Evolutionary conservation across 2,113 vertebrate genomes (phyloP), one percentile per base, ranked within the genome.

Genomic region (Xiphophorus maculatus): DNA sequence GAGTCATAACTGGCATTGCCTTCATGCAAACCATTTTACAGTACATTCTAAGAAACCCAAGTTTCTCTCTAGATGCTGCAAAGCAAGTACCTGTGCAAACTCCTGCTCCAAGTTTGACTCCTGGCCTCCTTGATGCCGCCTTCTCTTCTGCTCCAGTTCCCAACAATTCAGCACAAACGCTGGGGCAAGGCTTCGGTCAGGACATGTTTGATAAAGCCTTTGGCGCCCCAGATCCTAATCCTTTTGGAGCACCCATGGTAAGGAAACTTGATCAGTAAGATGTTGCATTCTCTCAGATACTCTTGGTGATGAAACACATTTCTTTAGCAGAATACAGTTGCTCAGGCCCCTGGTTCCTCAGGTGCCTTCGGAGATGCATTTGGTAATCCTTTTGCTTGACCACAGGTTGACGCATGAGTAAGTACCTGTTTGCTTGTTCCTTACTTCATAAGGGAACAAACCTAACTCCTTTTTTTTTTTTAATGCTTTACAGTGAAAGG

Each of bases 381-480:
- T 86, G 96, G 96, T 76, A 96, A 98, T 80, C 97, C 96, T 15
- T 98, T 99, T 90, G 96, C 93, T 83, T 99, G 95, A 94, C 68
- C 13, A 64, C 76, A 71, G 63, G 69, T 79, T 84, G 71, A 37
- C 73, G 22, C 4, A 51, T 29, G 67, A 76, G 88, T 90, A 81
- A 79, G 80, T 78, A 30, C 27, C 0, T 30, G 0, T 74, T 63
- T 1, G 72, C 60, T 28, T 14, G 10, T 60, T 0, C 25, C 17
- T 67, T 44, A 7, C 27, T 10, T 12, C 8, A 25, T 7, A 12
- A 13, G 7, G 3, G 32, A 25, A 2, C 28, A 32, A 30, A 32
- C 51, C 29, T 9, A 8, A 17, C 19, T 58, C 4, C 7, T 1
- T 33, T 61, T 19, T 2, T n/a, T 58, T 32, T 48, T 27, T 32